Base-by-base conservation (phyloP, 2,113 vertebrate genomes). In the Pterocles burchelli region DNA sequence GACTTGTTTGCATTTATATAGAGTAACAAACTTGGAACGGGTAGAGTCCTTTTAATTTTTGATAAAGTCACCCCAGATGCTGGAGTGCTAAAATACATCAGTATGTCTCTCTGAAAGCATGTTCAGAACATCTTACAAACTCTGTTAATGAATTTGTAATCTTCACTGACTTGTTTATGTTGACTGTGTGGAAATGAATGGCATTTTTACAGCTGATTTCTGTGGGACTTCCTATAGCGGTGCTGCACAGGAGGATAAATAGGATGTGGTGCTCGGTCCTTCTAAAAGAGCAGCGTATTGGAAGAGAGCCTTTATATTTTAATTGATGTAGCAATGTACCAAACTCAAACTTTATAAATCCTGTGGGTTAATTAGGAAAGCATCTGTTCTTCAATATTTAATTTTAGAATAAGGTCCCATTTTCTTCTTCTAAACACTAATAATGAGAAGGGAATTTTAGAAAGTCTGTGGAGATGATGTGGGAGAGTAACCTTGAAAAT, bases 1-100 rank as follows among this genome's bases (percentile, higher is more conserved):
- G 57, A 77, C 78, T 89, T 83, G 62, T 85, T 85, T 94, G 19
- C 57, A 84, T 95, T 96, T 90, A 79, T 52, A 51, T 28, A 34
- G 13, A 63, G 22, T 70, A 59, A 34, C 29, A 80, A 66, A 46
- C 55, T 75, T 91, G 45, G 38, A 93, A 76, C 51, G 31, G 45
- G 34, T 79, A 88, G 52, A 24, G 28, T 49, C 4, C 85, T 82
- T 88, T 70, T 48, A 34, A 72, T 74, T 75, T 96, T 91, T 83
- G 15, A 68, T 95, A 26, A 72, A 54, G 28, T 75, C 46, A 49
- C 10, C n/a, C 68, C 73, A 70, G 17, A n/a, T 84, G 36, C 75
- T 70, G 26, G 28, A 74, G 19, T 68, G 26, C 55, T 88, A 51
- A 85, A 78, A 85, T 48, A 63, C 43, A 41, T 54, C 25, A 43